Evolutionary conservation across 1,140 invertebrate genomes (phyloP).

Genomic region (Samia ricini): DNA sequence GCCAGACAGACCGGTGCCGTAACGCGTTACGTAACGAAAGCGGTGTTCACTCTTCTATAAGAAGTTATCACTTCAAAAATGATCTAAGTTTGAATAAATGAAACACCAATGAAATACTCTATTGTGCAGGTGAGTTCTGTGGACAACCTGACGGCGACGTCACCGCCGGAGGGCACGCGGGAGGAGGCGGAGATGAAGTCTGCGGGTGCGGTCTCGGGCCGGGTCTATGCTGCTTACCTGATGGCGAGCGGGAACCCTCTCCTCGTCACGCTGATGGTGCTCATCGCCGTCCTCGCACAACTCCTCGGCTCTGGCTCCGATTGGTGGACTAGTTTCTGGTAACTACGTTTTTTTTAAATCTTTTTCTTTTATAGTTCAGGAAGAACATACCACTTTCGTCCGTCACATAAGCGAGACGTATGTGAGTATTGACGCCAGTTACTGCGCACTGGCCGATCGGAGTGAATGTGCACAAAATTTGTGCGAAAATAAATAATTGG

Average conservation of each 20-base stretch:
- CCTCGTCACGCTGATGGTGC: constrained; percentile 68
- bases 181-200: constrained; percentile 77
- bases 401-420: too few relatives aligned
- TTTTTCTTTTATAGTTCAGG: too few relatives aligned
- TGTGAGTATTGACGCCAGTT: too few relatives aligned
- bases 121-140: constrained; percentile 67
- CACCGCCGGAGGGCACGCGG: constrained; percentile 69
- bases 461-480: too few relatives aligned
- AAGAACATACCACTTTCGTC: background rate
- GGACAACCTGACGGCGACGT: constrained; percentile 79
- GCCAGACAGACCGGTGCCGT: too few relatives aligned
- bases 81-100: too few relatives aligned
- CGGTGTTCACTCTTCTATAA: too few relatives aligned
- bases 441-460: too few relatives aligned
- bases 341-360: constrained; percentile 6
- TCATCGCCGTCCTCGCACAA: constrained; percentile 80
- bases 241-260: constrained; percentile 78
- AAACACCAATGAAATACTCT: background rate
- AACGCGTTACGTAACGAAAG: too few relatives aligned
- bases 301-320: constrained; percentile 82
- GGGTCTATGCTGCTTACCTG: constrained; percentile 81
- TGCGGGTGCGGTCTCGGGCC: constrained; percentile 78
- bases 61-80: too few relatives aligned
- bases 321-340: constrained; percentile 85
- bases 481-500: too few relatives aligned